phyloP scores from a whole-genome alignment of 2,888 invertebrate species.

The Drosophila mettleri region DNA sequence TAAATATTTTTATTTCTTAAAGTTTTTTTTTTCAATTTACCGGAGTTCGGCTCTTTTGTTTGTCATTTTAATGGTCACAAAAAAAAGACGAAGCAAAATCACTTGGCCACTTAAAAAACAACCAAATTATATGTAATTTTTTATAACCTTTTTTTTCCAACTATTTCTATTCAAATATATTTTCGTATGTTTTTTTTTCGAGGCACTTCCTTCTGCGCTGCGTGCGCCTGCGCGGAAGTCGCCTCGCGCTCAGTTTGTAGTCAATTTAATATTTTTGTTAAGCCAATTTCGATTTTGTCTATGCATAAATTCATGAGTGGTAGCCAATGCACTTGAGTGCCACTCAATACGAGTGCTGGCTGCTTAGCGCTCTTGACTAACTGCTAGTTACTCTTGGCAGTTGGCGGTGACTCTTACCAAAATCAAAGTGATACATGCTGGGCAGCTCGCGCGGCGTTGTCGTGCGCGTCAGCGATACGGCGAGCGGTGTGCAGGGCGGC shows the following conservation, averaged over 20 bases:
- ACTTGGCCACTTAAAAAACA: background rate
- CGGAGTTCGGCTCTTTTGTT: constrained; percentile 9
- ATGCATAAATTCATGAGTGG: constrained; percentile 33
- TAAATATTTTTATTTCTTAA: constrained; percentile 2
- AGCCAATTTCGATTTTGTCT: constrained; percentile 9
- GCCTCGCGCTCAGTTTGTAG: constrained; percentile 15
- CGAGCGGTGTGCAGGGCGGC: constrained; percentile 62
- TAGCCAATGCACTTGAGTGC: constrained; percentile 45
- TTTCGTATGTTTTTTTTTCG: constrained; percentile 10
- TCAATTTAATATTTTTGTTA: constrained; percentile 25
- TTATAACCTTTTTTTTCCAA: background rate
- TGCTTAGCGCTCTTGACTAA: constrained; percentile 15
- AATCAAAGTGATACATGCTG: constrained; percentile 80
- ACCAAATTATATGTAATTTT: constrained; percentile 6
- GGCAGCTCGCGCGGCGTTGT: constrained; percentile 79
- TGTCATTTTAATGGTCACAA: constrained; percentile 11
- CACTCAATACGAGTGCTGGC: constrained; percentile 27
- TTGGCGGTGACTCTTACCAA: constrained; percentile 59
- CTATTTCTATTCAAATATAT: constrained; percentile 10
- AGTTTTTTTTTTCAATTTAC: constrained; percentile 15
- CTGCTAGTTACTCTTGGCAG: constrained; percentile 13
- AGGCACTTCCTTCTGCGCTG: constrained; percentile 41
- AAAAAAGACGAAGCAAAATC: background rate
- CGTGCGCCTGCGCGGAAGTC: constrained; percentile 70
- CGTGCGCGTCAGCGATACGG: constrained; percentile 63